Evolutionary conservation across 2,113 vertebrate genomes (phyloP).

Genomic region (Bujurquina vittata): DNA sequence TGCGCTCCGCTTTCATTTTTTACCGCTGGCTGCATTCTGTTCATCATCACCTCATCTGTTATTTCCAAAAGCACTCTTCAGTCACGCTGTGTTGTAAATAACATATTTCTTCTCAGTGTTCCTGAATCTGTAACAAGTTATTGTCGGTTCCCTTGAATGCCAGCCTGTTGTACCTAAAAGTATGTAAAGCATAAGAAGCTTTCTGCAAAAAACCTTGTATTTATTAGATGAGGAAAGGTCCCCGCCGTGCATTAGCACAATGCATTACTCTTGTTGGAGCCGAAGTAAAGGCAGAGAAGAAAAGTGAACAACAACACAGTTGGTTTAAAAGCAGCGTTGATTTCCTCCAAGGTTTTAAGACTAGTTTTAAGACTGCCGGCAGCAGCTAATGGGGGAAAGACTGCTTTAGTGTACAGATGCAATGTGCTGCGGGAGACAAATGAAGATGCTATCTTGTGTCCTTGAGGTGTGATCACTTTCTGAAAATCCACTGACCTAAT

Average conservation of each 20-base stretch:
- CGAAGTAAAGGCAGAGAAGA: neutral
- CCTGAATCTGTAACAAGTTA: slow-evolving; percentile 28
- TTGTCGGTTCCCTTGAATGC: slow-evolving; percentile 21
- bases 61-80: slow-evolving; percentile 29
- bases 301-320: neutral
- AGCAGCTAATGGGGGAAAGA: slow-evolving; percentile 29
- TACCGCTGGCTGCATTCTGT: neutral
- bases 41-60: slow-evolving; percentile 24
- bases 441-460: slow-evolving; percentile 30
- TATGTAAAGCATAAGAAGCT: slow-evolving; percentile 6
- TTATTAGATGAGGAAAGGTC: slow-evolving; percentile 29
- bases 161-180: neutral
- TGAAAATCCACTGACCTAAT: slow-evolving; percentile 56
- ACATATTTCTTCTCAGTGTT: slow-evolving; percentile 4
- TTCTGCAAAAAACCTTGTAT: slow-evolving; percentile 26
- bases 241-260: slow-evolving; percentile 5
- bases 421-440: slow-evolving; percentile 31
- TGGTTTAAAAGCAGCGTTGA: slow-evolving; percentile 32
- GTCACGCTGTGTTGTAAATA: slow-evolving; percentile 16
- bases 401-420: neutral
- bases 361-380: slow-evolving; percentile 17
- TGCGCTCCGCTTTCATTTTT: neutral
- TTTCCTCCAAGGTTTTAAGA: slow-evolving; percentile 30
- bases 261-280: neutral
- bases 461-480: slow-evolving; percentile 58